Percentiles rank a stretch among this genome's conserved stretches.
These are phyloP conservation scores for Phyllostomus discolor DNA, from an alignment of 2,113 vertebrate genomes.

Conservation along the genomic window DNA sequence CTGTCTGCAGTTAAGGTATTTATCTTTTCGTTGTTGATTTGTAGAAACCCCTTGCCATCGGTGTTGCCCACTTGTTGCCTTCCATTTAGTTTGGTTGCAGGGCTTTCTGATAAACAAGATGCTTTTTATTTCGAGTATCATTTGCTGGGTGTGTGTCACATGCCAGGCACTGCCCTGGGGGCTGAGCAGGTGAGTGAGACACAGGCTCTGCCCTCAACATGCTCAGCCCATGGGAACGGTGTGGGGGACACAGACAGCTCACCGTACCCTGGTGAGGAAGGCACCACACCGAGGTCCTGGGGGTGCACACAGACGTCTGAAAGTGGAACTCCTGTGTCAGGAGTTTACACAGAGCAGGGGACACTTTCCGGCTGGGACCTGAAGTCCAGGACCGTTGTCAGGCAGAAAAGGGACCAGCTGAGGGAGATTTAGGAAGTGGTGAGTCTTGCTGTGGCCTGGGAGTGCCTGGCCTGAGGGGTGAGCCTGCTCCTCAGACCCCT, in stretches of 20 bases:
- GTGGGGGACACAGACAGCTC: neutral
- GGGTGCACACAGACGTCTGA: rapidly evolving
- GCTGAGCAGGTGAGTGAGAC: neutral
- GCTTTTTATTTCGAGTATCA: neutral
- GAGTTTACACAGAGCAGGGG: neutral
- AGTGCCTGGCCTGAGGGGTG: neutral
- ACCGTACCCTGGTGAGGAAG: neutral
- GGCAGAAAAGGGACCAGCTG: neutral
- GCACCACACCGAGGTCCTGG: neutral
- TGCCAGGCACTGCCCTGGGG: neutral
- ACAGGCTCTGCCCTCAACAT: neutral
- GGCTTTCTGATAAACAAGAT: neutral
- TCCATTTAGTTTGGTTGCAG: neutral
- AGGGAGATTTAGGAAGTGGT: neutral
- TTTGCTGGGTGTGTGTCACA: neutral
- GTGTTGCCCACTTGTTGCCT: neutral
- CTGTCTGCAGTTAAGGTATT: neutral
- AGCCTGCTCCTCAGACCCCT: neutral
- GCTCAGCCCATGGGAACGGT: neutral
- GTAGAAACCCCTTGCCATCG: neutral
- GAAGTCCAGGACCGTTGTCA: neutral
- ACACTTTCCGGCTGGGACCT: neutral
- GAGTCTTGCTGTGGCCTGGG: neutral
- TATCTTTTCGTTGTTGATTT: neutral
- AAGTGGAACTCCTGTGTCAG: neutral